Base-by-base conservation (phyloP, 2,797 vertebrate genomes). In the Urocyon cinereoargenteus region DNA sequence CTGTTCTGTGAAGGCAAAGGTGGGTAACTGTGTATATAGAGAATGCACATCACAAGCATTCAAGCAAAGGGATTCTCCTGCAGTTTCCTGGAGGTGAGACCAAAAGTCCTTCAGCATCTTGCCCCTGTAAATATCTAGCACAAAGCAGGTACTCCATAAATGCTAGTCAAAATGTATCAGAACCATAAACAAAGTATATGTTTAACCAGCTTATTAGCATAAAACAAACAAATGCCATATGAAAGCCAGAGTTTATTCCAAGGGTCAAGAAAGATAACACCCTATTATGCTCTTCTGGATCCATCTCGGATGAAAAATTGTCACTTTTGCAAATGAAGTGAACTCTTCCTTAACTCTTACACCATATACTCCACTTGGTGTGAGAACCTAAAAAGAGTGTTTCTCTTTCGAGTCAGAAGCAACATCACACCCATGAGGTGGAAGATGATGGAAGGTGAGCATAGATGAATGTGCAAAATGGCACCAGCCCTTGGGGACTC, bases 161-260 rank as follows among this genome's bases (percentile, higher is more conserved):
- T 40, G 12, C 49, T 34, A 19, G 57, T 84, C 83, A 61, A 49
- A 28, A 45, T 40, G n/a, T 26, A 89, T 86, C 21, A 40, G 79
- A 92, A 68, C 18, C 40, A 73, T 18, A 53, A 68, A 70, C 18
- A 68, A 36, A 53, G 34, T 82, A 28, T 14, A 31, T 1, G 1
- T 51, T 34, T n/a, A 72, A 3, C 64, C 15, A 34, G n/a, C 4
- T 10, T 86, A 15, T n/a, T n/a, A 36, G 22, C 18, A 24, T 15
- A 40, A 49, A 21, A 24, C 68, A 73, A 40, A 91, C 59, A 66
- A 86, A 59, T 62, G 70, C 18, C 22, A 53, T 34, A 45, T 2
- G 18, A 87, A 90, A 85, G 28, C 19, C 55, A 86, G 66, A 78
- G 83, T 72, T 94, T 90, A 57, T 53, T 62, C 55, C 45, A 95